These are phyloP conservation scores for Myrmecobius fasciatus DNA, from an alignment of 2,113 vertebrate species.

Conservation along the genomic window DNA sequence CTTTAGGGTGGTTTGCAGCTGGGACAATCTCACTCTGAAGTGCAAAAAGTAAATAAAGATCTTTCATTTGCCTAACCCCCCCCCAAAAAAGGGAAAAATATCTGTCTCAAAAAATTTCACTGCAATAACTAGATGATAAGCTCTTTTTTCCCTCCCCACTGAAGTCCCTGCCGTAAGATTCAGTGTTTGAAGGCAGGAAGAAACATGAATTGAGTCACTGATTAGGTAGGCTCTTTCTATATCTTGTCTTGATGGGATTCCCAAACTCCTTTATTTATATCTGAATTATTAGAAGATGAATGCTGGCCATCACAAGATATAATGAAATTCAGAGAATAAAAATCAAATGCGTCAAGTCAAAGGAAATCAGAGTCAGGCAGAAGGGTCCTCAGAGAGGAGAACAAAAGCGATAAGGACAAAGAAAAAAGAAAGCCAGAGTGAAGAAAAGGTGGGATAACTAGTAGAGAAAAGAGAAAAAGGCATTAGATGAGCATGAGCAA, in stretches of 20 bases:
- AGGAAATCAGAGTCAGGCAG: slow-evolving; percentile 75
- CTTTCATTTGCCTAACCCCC: neutral
- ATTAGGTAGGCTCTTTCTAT: slow-evolving; percentile 46
- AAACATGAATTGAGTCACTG: neutral
- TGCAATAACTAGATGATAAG: neutral
- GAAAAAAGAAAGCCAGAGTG: slow-evolving; percentile 48
- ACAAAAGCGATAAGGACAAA: slow-evolving; percentile 75
- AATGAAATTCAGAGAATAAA: slow-evolving; percentile 81
- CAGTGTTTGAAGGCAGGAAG: slow-evolving; percentile 19
- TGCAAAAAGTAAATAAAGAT: neutral
- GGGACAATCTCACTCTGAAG: slow-evolving; percentile 11
- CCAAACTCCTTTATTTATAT: slow-evolving; percentile 66
- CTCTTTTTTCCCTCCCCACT: neutral
- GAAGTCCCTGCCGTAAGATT: neutral
- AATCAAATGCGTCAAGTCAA: slow-evolving; percentile 82
- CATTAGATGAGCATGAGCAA: slow-evolving; percentile 23
- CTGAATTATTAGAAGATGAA: slow-evolving; percentile 82
- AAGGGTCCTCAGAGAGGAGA: slow-evolving; percentile 77
- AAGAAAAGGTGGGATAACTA: slow-evolving; percentile 43
- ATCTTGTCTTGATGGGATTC: slow-evolving; percentile 16
- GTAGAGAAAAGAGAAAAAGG: neutral
- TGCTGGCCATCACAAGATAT: slow-evolving; percentile 79
- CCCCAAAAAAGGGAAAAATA: neutral
- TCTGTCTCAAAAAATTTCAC: neutral
- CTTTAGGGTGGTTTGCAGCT: neutral